Evolutionary conservation across 2,797 vertebrate species (phyloP).

Genomic region (Danio albolineatus): DNA sequence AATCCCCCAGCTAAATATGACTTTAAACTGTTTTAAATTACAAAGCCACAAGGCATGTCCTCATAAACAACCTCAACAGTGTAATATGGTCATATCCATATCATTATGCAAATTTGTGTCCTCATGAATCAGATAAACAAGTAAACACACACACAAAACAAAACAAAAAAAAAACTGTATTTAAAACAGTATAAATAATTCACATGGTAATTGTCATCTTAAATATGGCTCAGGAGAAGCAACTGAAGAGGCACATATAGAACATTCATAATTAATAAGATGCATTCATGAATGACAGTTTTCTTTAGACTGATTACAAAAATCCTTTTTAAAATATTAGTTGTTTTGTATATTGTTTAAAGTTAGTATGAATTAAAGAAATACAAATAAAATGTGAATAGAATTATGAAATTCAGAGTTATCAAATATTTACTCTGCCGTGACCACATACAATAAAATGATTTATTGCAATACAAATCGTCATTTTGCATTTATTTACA

Average conservation of each 20-base stretch:
- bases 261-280: background rate
- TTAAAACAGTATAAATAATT: constrained; percentile 28
- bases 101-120: no score
- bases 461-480: background rate
- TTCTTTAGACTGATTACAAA: no score
- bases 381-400: background rate
- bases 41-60: no score
- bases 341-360: background rate
- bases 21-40: no score
- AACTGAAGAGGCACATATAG: background rate
- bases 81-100: no score
- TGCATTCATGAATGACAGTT: no score
- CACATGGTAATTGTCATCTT: background rate
- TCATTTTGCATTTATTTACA: background rate
- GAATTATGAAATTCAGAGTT: background rate
- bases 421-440: background rate
- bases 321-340: background rate
- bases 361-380: background rate
- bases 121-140: background rate
- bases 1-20: no score
- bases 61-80: no score
- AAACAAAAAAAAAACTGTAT: background rate
- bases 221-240: background rate
- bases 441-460: background rate
- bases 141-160: constrained; percentile 17